Conservation (phyloP, 1,140 invertebrate species). For the Asbolus verrucosus region DNA sequence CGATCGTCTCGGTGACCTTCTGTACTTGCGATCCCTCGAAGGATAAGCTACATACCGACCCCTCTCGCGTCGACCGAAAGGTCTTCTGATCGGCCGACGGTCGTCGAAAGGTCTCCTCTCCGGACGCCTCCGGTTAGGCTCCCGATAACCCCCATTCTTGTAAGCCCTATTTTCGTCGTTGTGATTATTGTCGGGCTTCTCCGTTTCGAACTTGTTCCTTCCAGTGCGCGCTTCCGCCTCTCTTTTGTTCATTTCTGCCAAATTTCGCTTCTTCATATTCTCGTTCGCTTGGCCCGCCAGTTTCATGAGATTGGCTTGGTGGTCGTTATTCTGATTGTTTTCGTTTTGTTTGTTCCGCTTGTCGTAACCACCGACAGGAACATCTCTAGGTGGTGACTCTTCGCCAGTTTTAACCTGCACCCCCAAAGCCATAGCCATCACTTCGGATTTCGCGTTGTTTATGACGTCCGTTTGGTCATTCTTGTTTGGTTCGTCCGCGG, state of each 20-base stretch:
- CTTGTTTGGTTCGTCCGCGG: conserved; percentile 24
- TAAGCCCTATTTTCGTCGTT: conserved; percentile 33
- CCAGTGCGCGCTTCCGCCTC: conserved; percentile 47
- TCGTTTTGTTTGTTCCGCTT: conserved; percentile 39
- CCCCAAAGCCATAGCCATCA: conserved; percentile 66
- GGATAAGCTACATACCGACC: conserved; percentile 1
- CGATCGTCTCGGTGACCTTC: conserved; percentile 44
- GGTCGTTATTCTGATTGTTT: background rate
- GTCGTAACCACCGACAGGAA: conserved; percentile 57
- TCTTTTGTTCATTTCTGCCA: conserved; percentile 39
- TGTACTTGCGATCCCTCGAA: conserved; percentile 1
- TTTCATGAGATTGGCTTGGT: conserved; percentile 46
- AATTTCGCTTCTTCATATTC: background rate
- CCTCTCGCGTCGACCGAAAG: conserved; percentile 9
- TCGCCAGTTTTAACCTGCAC: conserved; percentile 64
- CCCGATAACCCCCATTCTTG: conserved; percentile 24
- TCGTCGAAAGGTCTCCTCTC: conserved; percentile 15
- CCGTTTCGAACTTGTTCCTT: conserved; percentile 61
- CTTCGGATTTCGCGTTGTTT: conserved; percentile 60
- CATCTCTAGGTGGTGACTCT: conserved; percentile 59
- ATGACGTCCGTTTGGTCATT: conserved; percentile 45
- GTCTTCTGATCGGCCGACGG: background rate
- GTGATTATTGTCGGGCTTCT: conserved; percentile 53
- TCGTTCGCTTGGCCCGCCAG: conserved; percentile 49
- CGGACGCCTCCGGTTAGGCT: background rate